Conservation (phyloP, 2,888 invertebrate species). For the Calameuta pallipes region DNA sequence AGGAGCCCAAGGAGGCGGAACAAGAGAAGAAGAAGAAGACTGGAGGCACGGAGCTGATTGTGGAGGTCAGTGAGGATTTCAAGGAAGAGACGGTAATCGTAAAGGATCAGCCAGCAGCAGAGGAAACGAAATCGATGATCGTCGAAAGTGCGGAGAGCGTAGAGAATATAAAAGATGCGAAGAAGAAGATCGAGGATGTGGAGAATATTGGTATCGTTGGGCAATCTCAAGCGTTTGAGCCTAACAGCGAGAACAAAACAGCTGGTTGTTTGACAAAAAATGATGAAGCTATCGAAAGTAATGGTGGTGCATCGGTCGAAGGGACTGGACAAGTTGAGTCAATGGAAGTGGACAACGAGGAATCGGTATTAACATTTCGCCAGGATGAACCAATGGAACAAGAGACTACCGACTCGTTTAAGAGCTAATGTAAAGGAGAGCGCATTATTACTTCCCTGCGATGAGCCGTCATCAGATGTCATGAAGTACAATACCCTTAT, state of each 20-base stretch:
- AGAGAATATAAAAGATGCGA: conserved; percentile 1
- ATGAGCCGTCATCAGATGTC: too few relatives aligned
- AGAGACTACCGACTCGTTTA: conserved; percentile 51
- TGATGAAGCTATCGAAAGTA: background rate
- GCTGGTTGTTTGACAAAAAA: too few relatives aligned
- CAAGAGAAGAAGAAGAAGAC: conserved; percentile 29
- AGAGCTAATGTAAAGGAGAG: conserved; percentile 50
- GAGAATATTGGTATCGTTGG: background rate
- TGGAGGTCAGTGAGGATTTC: conserved; percentile 32
- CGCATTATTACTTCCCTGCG: background rate
- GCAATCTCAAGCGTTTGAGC: background rate
- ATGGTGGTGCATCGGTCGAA: background rate
- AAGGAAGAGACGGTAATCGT: conserved; percentile 24
- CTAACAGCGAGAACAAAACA: too few relatives aligned
- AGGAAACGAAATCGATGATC: conserved; percentile 4
- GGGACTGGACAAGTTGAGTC: conserved; percentile 39
- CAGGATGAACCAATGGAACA: conserved; percentile 62
- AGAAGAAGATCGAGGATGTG: background rate
- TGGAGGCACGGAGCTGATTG: conserved; percentile 34
- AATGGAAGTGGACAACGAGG: conserved; percentile 61
- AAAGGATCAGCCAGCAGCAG: conserved; percentile 33
- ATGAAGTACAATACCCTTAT: too few relatives aligned
- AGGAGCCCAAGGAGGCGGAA: conserved; percentile 49
- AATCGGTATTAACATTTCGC: conserved; percentile 41
- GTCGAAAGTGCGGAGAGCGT: conserved; percentile 5